Conservation (phyloP, 2,888 invertebrate species). For the Volucella zonaria region DNA sequence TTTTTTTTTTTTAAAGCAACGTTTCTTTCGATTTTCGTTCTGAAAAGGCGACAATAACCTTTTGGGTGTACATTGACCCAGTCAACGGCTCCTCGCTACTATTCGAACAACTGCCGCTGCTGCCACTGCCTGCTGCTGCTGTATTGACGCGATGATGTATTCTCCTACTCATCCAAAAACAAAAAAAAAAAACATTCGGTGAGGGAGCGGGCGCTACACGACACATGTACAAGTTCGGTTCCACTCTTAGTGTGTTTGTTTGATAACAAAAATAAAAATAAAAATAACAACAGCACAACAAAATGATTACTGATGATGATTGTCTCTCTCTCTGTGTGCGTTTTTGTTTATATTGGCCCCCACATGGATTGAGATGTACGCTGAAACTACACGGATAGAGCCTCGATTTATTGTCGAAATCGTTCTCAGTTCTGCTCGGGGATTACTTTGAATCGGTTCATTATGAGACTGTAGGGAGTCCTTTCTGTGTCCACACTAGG, state of each 20-base stretch:
- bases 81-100: constrained; percentile 63
- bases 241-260: background rate
- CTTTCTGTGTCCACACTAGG: background rate
- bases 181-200: constrained; percentile 6
- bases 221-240: constrained; percentile 20
- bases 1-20: constrained; percentile 26
- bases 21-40: constrained; percentile 37
- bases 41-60: constrained; percentile 69
- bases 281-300: constrained; percentile 19
- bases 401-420: background rate
- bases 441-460: constrained; percentile 59
- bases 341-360: constrained; percentile 57
- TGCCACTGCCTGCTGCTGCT: constrained; percentile 1
- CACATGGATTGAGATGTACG: too few species aligned
- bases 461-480: constrained; percentile 62
- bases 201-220: constrained; percentile 32
- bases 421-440: constrained; percentile 11
- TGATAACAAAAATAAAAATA: constrained; percentile 28
- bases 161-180: constrained; percentile 66
- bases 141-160: constrained; percentile 39
- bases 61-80: constrained; percentile 72
- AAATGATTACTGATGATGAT: constrained; percentile 56
- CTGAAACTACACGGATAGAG: too few species aligned
- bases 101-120: too few species aligned
- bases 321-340: constrained; percentile 13